Base-by-base conservation (phyloP, 2,888 invertebrate genomes). In the Watsonalla cultraria region DNA sequence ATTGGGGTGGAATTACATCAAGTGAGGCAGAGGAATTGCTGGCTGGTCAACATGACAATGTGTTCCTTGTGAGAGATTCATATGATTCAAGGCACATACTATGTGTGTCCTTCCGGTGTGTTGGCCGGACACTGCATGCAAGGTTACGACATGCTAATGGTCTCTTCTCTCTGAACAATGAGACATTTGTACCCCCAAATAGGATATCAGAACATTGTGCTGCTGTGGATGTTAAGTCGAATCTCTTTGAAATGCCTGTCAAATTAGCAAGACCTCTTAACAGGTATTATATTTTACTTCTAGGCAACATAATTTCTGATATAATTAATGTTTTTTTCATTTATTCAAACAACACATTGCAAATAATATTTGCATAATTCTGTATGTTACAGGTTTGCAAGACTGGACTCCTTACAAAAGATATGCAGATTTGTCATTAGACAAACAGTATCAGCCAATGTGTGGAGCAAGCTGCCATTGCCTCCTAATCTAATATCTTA, bases 1-100 rank as follows among this genome's bases (percentile, higher is more conserved):
- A 96, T 74, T 96, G 95, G 95, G 95, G 95, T 54, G 93, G 94
- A 39, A 92, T 96, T 64, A 93, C 93, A 34, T 92, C 94, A 68
- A 92, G 92, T 68, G 94, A 95, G 72, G 95, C 96, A 11, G 94
- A 95, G 72, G 92, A 92, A 63, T 92, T 94, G 61, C 83, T 95
- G 56, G 84, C 92, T 56, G 93, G 93, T 57, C 93, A 94, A 74
- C 93, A 94, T 61, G 94, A 95, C 72, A 95, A 95, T 72, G 93
- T 95, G 5, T 95, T 95, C 76, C 88, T 95, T 63, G 94, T 95
- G 2, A 85, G 95, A 62, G 95, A 95, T 77, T 95, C 95, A 11
- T 94, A 94, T 57, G 94, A 94, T 66, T 85, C 82, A n/a, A 82
- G 91, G 37, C 94, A 95, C 74, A 92, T 95, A 59, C 87, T 95